Base-by-base conservation (phyloP, 2,113 vertebrate genomes). In the Orthonyx spaldingii region DNA sequence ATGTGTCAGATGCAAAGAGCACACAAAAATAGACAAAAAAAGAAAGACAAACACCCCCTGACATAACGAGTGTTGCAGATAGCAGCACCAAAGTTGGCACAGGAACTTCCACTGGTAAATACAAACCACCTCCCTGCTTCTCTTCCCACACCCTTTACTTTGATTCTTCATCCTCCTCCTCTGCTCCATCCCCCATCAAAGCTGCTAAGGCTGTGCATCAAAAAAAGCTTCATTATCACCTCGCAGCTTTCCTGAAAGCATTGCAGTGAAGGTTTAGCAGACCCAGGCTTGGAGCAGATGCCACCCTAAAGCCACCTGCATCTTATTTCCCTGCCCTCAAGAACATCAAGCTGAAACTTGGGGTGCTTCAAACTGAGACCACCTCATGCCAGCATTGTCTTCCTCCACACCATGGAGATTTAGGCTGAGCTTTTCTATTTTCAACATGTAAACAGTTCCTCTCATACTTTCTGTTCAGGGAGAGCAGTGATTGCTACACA, bases 161-260 rank as follows among this genome's bases (percentile, higher is more conserved):
- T 53, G 50, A 68, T 68, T 78, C 76, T 70, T 22, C 66, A 87
- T 69, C 68, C 80, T 94, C 70, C 61, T 75, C 69, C 81, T 69
- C 63, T 69, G 70, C 33, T 66, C 74, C 4, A 1, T 47, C 70
- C 81, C 76, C 76, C 52, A 88, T 44, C 85, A 49, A 46, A 72
- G 57, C 69, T 41, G 28, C 72, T 81, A 64, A 52, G 47, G 47
- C 52, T 44, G 16, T 3, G n/a, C 60, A 81, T 63, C 65, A 86
- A 70, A 81, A 70, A 50, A 52, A 86, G 17, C 39, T 85, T 74
- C 87, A 84, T 85, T 80, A 83, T 76, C 89, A 90, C 91, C 91
- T 85, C 74, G 28, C 49, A 55, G 46, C 71, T 68, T 7, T 39
- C 60, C 71, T 9, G 6, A 76, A 75, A 61, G n/a, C 8, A 3